Conservation (phyloP, 2,888 invertebrate genomes). For the Macrosoma leucophasiata region DNA sequence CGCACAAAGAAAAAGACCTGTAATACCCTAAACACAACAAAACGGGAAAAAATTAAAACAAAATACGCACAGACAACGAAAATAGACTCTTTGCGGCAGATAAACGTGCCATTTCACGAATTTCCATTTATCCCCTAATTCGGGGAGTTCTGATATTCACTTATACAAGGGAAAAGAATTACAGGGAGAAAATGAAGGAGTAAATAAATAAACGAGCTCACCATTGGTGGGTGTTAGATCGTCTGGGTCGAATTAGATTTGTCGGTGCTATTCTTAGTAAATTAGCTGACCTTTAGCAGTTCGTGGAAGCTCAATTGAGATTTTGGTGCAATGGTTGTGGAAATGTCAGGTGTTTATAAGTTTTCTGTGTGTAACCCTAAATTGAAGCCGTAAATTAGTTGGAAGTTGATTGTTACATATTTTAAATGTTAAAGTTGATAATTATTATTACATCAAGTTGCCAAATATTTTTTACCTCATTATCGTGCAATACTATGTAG, state of each 20-base stretch:
- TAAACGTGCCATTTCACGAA: conserved; percentile 32
- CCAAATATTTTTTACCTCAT: too few relatives aligned
- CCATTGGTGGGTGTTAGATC: conserved; percentile 55
- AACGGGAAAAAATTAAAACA: conserved; percentile 7
- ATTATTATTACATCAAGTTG: too few relatives aligned
- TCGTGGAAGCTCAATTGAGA: conserved; percentile 27
- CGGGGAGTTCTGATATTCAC: conserved; percentile 65
- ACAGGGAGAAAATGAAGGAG: conserved; percentile 69
- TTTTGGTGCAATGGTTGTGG: too few relatives aligned
- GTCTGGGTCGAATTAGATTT: conserved; percentile 64
- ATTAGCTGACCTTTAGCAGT: conserved; percentile 44
- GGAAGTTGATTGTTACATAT: too few relatives aligned
- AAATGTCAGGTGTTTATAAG: too few relatives aligned
- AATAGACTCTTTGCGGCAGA: conserved; percentile 26
- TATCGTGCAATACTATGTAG: too few relatives aligned
- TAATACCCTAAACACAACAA: conserved; percentile 26
- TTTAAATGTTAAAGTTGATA: too few relatives aligned
- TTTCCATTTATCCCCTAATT: conserved; percentile 40
- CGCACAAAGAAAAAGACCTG: conserved; percentile 28
- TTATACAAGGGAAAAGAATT: conserved; percentile 70
- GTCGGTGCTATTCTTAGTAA: conserved; percentile 30
- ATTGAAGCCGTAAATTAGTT: too few relatives aligned
- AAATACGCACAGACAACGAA: conserved; percentile 12
- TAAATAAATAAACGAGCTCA: conserved; percentile 63
- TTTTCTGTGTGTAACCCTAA: too few relatives aligned